Percentiles rank a stretch among this genome's conserved stretches.
phyloP scores from a whole-genome alignment of 2,113 vertebrate genomes.

The Paracanthobrama guichenoti region DNA sequence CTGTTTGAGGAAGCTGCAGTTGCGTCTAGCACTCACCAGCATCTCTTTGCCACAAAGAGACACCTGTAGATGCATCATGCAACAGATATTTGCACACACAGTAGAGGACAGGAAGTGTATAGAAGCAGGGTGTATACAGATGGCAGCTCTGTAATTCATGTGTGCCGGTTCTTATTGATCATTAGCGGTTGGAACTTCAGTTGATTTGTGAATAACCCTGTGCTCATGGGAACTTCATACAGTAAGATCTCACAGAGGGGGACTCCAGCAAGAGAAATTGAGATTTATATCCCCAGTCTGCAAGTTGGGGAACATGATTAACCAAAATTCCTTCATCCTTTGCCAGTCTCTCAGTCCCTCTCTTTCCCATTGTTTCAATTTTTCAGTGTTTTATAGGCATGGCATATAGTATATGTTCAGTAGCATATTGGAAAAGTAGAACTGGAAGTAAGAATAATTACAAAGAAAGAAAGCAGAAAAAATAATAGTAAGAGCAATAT shows the following conservation, averaged over 20 bases:
- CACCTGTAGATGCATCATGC: slow-evolving; percentile 45
- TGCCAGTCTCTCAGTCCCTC: background rate
- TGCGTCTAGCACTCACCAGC: slow-evolving; percentile 60
- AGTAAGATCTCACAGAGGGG: slow-evolving; percentile 24
- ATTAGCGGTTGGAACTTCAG: slow-evolving; percentile 31
- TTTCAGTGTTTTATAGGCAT: slow-evolving; percentile 9
- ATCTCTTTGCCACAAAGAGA: slow-evolving; percentile 46
- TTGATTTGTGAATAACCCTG: slow-evolving; percentile 32
- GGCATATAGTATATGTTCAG: background rate
- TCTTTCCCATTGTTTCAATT: background rate
- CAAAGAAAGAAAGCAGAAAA: background rate
- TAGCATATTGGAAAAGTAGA: background rate
- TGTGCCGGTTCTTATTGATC: slow-evolving; percentile 27
- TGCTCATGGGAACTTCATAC: slow-evolving; percentile 14
- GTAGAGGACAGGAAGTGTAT: background rate
- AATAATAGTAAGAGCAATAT: background rate
- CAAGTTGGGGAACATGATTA: slow-evolving; percentile 29
- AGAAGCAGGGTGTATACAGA: background rate
- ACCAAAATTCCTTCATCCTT: background rate
- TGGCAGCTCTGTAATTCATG: slow-evolving; percentile 8
- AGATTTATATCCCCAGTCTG: slow-evolving; percentile 40
- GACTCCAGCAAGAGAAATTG: slow-evolving; percentile 24
- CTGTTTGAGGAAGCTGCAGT: slow-evolving; percentile 81
- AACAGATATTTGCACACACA: slow-evolving; percentile 22
- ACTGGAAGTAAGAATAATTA: background rate